Percentiles rank a stretch among this genome's conserved stretches.
phyloP scores from a whole-genome alignment of 2,888 invertebrate species.

The Scrobipalpa atriplicella region DNA sequence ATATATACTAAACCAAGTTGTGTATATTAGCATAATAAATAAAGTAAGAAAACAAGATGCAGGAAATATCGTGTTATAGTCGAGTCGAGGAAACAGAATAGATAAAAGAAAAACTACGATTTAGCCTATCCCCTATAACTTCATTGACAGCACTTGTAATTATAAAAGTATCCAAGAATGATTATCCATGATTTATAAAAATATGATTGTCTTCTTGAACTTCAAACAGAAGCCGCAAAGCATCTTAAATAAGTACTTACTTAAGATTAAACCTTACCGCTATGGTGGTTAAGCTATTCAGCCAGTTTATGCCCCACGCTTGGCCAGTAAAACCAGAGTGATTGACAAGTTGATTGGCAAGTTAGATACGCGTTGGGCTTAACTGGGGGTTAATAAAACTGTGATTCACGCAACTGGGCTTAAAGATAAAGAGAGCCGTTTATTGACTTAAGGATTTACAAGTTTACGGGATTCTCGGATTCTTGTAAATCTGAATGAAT shows the following conservation, averaged over 20 bases:
- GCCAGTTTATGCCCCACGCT: constrained; percentile 47
- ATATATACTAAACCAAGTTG: not conserved
- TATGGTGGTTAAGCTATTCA: constrained; percentile 36
- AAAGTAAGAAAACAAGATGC: too few relatives aligned
- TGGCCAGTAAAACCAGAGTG: constrained; percentile 45
- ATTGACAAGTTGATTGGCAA: constrained; percentile 43
- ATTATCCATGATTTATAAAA: too few relatives aligned
- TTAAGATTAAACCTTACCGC: constrained; percentile 7
- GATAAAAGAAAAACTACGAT: too few relatives aligned
- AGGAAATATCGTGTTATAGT: too few relatives aligned
- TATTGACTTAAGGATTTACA: not conserved
- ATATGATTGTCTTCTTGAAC: not conserved
- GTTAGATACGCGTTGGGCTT: constrained; percentile 43
- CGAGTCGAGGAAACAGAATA: too few relatives aligned
- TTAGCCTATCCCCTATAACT: too few relatives aligned
- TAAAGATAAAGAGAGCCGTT: not conserved
- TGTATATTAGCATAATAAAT: too few relatives aligned
- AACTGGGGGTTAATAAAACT: constrained; percentile 50
- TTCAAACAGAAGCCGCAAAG: not conserved
- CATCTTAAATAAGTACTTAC: not conserved
- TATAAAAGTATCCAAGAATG: too few relatives aligned
- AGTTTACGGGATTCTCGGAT: not conserved
- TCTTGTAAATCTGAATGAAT: too few relatives aligned
- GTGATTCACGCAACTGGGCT: constrained; percentile 46
- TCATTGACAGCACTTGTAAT: too few relatives aligned